These are phyloP conservation scores for Panagrolaimus sp. DNA, from an alignment of 1,140 invertebrate species.

Conservation along the genomic window DNA sequence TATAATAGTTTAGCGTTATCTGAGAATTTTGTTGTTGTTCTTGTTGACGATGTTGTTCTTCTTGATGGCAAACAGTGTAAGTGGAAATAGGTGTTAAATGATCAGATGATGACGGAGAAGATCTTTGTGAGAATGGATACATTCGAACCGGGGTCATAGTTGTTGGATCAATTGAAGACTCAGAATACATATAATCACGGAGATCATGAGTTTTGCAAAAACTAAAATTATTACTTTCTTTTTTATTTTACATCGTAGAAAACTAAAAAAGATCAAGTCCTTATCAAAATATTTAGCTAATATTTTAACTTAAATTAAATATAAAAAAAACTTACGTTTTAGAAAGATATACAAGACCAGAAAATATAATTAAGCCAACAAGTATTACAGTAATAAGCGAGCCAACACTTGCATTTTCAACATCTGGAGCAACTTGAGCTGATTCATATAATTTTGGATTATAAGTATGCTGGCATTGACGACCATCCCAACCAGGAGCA, in stretches of 20 bases:
- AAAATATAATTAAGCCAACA: neutral
- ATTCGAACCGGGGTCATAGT: neutral
- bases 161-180: neutral
- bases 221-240: neutral
- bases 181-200: neutral
- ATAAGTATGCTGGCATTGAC: constrained; percentile 1
- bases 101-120: neutral
- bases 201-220: constrained; percentile 9
- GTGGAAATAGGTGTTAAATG: neutral
- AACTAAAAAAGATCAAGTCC: too few relatives aligned
- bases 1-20: too few relatives aligned
- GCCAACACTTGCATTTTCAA: neutral
- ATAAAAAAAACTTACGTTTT: neutral
- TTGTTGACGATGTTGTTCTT: too few relatives aligned
- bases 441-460: constrained; percentile 13
- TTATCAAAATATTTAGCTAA: neutral
- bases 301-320: too few relatives aligned
- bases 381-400: neutral
- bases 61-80: too few relatives aligned
- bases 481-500: constrained; percentile 1
- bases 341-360: neutral
- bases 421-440: neutral
- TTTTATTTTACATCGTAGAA: too few relatives aligned
- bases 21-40: too few relatives aligned
- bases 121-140: neutral